These are phyloP conservation scores for Leptinotarsa texana DNA, from an alignment of 1,140 invertebrate genomes.

Conservation along the genomic window DNA sequence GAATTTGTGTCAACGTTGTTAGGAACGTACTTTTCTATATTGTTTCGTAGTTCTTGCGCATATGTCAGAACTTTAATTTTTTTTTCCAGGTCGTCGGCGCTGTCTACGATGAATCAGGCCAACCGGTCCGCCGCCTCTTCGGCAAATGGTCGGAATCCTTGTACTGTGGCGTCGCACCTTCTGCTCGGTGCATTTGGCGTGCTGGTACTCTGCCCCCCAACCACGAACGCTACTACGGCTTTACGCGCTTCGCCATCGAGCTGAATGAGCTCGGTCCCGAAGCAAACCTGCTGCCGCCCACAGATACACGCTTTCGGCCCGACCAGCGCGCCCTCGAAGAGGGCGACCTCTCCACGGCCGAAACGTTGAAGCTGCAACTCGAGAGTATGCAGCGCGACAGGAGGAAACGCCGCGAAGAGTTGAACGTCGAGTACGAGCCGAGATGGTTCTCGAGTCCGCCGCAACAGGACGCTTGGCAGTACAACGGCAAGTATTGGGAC, in stretches of 20 bases:
- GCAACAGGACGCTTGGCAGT: constrained; percentile 67
- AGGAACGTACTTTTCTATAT: too few relatives aligned
- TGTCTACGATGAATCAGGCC: constrained; percentile 64
- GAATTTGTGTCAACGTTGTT: too few relatives aligned
- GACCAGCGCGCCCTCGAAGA: constrained; percentile 73
- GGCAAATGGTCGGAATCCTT: constrained; percentile 84
- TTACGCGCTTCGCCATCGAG: constrained; percentile 84
- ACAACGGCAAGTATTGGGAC: constrained; percentile 66
- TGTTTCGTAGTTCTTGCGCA: too few relatives aligned
- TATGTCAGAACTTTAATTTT: too few relatives aligned
- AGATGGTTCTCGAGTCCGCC: constrained; percentile 63
- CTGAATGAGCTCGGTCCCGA: constrained; percentile 78
- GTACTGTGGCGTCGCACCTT: constrained; percentile 74
- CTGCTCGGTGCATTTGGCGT: constrained; percentile 75
- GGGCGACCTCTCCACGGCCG: constrained; percentile 73
- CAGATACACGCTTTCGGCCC: constrained; percentile 69
- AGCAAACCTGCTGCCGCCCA: constrained; percentile 68
- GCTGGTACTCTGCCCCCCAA: constrained; percentile 81
- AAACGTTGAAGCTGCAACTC: constrained; percentile 69
- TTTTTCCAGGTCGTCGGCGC: constrained; percentile 64
- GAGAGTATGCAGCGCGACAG: constrained; percentile 73
- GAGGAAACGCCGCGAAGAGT: constrained; percentile 64
- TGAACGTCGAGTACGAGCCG: constrained; percentile 59
- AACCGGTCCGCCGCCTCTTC: constrained; percentile 68
- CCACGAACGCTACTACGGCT: constrained; percentile 81